Evolutionary conservation across 2,113 vertebrate species (phyloP).

Genomic region (Fregetta grallaria): DNA sequence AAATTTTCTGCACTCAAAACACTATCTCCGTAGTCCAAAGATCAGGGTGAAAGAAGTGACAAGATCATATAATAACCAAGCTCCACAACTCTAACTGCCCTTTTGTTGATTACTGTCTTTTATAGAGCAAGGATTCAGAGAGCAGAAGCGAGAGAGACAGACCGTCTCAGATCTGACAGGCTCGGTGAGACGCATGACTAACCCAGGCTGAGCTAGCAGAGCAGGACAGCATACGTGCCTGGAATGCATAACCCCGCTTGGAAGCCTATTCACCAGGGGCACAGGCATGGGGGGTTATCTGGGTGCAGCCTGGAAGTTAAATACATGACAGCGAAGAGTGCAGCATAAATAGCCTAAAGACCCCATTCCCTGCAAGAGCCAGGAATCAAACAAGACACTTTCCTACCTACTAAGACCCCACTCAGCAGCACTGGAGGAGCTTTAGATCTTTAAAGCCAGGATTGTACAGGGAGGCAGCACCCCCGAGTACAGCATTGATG

Average conservation of each 20-base stretch:
- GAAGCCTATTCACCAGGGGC: neutral
- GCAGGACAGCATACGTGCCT: neutral
- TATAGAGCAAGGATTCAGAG: neutral
- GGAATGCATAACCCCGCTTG: neutral
- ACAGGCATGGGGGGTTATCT: neutral
- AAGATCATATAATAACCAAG: neutral
- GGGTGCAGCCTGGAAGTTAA: neutral
- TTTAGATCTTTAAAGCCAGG: neutral
- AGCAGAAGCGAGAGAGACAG: slow-evolving; percentile 12
- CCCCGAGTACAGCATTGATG: neutral
- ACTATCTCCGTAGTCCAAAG: neutral
- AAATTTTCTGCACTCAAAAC: neutral
- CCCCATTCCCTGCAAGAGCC: neutral
- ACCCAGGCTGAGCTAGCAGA: slow-evolving; percentile 9
- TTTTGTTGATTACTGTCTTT: slow-evolving; percentile 28
- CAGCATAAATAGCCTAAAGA: neutral
- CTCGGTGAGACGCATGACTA: slow-evolving; percentile 24
- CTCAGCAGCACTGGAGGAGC: neutral
- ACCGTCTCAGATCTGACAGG: neutral
- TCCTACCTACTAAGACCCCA: neutral
- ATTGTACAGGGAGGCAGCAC: neutral
- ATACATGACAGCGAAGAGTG: neutral
- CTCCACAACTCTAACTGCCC: neutral
- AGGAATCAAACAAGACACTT: neutral
- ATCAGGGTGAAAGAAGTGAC: neutral